Evolutionary conservation across 2,797 vertebrate species (phyloP).

Genomic region (Nyctalus aviator): DNA sequence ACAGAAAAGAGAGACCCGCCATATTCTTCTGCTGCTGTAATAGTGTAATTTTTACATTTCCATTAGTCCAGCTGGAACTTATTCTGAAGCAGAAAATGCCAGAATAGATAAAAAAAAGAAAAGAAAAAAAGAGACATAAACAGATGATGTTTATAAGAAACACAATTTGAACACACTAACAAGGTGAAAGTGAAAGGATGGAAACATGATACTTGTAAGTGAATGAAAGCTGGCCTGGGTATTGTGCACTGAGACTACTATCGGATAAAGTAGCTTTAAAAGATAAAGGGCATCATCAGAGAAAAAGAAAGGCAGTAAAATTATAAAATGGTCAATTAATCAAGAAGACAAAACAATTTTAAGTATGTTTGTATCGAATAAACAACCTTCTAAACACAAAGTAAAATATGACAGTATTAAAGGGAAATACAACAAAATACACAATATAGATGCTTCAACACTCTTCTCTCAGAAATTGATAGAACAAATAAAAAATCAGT

Average conservation of each 20-base stretch:
- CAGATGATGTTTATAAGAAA: not conserved
- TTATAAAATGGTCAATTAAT: not conserved
- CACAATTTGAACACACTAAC: not conserved
- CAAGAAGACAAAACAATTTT: not conserved
- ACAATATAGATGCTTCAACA: not conserved
- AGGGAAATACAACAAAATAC: not conserved
- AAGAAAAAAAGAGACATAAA: not conserved
- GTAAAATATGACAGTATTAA: not conserved
- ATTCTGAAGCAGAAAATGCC: not conserved
- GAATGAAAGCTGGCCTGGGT: not conserved
- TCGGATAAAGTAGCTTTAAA: not conserved
- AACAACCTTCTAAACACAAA: not conserved
- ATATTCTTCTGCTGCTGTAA: not conserved
- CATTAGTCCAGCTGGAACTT: conserved; percentile 28
- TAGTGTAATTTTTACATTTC: conserved; percentile 16
- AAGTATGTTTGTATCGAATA: not conserved
- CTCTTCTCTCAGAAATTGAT: not conserved
- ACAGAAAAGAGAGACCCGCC: too few relatives aligned
- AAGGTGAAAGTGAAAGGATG: not conserved
- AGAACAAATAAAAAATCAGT: not conserved
- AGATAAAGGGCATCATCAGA: not conserved
- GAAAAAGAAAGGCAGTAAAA: not conserved
- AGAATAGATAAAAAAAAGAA: not conserved
- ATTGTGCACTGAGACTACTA: too few relatives aligned
- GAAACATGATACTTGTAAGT: not conserved